These are phyloP conservation scores for Hemithea aestivaria DNA, from an alignment of 2,888 invertebrate genomes.

Conservation along the genomic window DNA sequence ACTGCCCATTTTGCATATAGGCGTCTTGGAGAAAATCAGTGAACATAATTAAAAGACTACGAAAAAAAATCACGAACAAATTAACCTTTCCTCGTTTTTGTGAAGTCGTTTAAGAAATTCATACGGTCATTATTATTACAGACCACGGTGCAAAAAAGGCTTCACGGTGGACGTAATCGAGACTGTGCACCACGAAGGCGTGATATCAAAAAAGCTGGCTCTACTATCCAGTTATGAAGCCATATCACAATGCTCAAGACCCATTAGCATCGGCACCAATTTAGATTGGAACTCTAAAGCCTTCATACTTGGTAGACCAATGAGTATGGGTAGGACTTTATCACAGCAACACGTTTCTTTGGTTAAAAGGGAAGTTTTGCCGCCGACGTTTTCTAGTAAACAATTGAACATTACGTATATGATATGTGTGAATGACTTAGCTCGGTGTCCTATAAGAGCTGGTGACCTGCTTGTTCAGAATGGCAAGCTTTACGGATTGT, in stretches of 20 bases:
- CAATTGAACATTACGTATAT: slow-evolving; percentile 36
- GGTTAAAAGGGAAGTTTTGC: slow-evolving; percentile 18
- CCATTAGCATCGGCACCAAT: slow-evolving; percentile 39
- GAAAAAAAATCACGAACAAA: no score
- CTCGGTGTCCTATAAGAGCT: slow-evolving; percentile 53
- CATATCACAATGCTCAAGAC: slow-evolving; percentile 44
- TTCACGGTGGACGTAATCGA: slow-evolving; percentile 50
- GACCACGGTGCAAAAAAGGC: slow-evolving; percentile 61
- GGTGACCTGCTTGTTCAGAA: slow-evolving; percentile 60
- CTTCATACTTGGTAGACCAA: slow-evolving; percentile 52
- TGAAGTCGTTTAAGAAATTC: no score
- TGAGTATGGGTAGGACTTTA: slow-evolving; percentile 39
- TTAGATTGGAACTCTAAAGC: slow-evolving; percentile 34
- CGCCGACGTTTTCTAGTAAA: slow-evolving; percentile 14
- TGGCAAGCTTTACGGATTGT: slow-evolving; percentile 48
- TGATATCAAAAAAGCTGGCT: slow-evolving; percentile 47
- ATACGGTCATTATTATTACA: slow-evolving; percentile 45
- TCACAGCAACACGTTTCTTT: slow-evolving; percentile 50
- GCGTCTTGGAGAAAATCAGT: no score
- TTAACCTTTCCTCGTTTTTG: no score
- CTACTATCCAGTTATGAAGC: slow-evolving; percentile 50
- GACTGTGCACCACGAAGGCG: slow-evolving; percentile 45
- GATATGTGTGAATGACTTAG: slow-evolving; percentile 49
- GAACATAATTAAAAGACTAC: no score
- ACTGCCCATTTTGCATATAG: no score